Conservation (phyloP, 2,888 invertebrate species). For the Cantharis nigra region DNA sequence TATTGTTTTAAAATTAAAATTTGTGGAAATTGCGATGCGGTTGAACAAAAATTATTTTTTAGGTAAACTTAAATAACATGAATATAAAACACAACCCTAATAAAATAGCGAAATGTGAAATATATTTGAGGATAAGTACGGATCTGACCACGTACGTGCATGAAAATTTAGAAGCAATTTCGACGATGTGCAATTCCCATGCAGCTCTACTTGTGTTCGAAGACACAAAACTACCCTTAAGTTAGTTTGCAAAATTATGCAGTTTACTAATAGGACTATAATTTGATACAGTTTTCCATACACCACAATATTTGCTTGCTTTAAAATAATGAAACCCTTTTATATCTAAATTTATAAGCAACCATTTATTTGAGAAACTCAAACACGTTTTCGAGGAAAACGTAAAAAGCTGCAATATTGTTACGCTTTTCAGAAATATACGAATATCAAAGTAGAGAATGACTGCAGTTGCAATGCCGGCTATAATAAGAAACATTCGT, state of each 20-base stretch:
- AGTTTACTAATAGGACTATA: conserved; percentile 33
- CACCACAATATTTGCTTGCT: conserved; percentile 22
- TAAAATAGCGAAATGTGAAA: background rate
- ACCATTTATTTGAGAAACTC: conserved; percentile 1
- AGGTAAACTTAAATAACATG: background rate
- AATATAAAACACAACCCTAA: background rate
- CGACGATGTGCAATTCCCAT: conserved; percentile 46
- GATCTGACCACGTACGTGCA: conserved; percentile 17
- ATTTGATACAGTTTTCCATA: conserved; percentile 17
- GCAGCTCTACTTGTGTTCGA: conserved; percentile 41
- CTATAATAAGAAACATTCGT: conserved; percentile 14
- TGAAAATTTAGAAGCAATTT: conserved; percentile 38
- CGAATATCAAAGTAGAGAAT: conserved; percentile 19
- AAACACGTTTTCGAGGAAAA: conserved; percentile 7
- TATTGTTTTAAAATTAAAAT: background rate
- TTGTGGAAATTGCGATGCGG: background rate
- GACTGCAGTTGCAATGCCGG: conserved; percentile 19
- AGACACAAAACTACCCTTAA: conserved; percentile 42
- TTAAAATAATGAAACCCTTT: background rate
- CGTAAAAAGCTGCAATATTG: conserved; percentile 18
- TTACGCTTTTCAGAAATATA: background rate
- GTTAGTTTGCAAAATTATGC: conserved; percentile 32
- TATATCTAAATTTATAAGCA: background rate
- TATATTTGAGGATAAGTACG: conserved; percentile 7
- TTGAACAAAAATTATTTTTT: background rate